phyloP scores from a whole-genome alignment of 2,113 vertebrate genomes.

The Sterna hirundo region DNA sequence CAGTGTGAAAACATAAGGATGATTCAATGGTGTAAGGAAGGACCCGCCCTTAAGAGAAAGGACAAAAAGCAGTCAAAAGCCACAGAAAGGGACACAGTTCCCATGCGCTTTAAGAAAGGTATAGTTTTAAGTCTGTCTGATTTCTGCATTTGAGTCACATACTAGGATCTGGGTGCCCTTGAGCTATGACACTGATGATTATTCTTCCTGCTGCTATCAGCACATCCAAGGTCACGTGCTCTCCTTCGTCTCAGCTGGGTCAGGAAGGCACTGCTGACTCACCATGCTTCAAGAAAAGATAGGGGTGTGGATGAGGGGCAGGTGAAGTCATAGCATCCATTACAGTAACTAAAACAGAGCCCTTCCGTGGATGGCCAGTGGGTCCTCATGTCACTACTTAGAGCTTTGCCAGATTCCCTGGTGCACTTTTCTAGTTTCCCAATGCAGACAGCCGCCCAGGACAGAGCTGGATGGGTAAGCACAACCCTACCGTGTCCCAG shows the following conservation, averaged over 20 bases:
- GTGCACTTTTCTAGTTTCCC: neutral
- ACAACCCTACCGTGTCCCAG: neutral
- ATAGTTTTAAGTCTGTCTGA: neutral
- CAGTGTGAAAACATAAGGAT: neutral
- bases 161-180: conserved; percentile 15
- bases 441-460: neutral
- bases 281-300: neutral
- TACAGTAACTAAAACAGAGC: neutral
- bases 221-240: conserved; percentile 23
- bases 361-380: neutral
- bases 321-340: neutral
- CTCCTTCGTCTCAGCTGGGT: conserved; percentile 30
- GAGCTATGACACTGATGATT: neutral
- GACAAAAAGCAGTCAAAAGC: neutral
- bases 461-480: neutral
- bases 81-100: neutral
- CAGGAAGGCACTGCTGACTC: conserved; percentile 51
- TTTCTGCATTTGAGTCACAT: conserved; percentile 33
- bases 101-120: neutral
- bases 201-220: conserved; percentile 45
- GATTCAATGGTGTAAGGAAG: neutral
- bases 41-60: neutral
- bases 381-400: neutral
- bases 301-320: accelerated
- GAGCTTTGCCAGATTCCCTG: neutral